These are phyloP conservation scores for Galaxea fascicularis DNA, from an alignment of 92 coral and sea anemone species.

Conservation along the genomic window DNA sequence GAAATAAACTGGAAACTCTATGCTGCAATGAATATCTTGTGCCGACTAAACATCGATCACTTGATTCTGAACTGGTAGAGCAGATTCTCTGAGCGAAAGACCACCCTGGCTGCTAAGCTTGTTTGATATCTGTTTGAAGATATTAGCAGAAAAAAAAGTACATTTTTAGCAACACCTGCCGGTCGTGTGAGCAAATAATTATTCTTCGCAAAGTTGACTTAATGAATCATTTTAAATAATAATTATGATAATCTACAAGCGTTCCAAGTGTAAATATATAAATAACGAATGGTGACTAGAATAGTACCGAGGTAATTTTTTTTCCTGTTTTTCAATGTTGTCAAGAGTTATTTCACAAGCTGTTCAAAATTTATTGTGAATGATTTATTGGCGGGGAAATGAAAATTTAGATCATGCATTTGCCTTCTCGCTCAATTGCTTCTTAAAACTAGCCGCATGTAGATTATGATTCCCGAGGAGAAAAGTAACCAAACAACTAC, in stretches of 20 bases:
- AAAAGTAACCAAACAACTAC: not conserved
- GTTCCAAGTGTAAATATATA: not conserved
- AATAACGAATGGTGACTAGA: not conserved
- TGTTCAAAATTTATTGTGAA: not conserved
- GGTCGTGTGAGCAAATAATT: not conserved
- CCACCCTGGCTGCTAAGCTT: not conserved
- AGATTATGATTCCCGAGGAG: not conserved
- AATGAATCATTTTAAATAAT: not conserved
- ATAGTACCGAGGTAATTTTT: not conserved
- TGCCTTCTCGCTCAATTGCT: not conserved
- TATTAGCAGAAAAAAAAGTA: not conserved
- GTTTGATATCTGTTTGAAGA: not conserved
- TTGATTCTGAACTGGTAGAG: not conserved
- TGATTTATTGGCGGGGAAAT: not conserved
- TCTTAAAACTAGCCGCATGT: not conserved
- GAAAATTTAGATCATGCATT: not conserved
- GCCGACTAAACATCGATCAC: not conserved
- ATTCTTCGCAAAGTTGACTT: not conserved
- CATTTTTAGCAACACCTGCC: slow-evolving; percentile 9
- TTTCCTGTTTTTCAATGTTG: not conserved
- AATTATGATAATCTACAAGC: not conserved
- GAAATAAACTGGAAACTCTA: not conserved
- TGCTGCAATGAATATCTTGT: not conserved
- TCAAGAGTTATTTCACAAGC: not conserved
- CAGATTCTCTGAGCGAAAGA: not conserved